Evolutionary conservation across 2,797 vertebrate species (phyloP), one percentile per base, ranked within the genome.

Genomic region (Myoxocephalus aenaeus): DNA sequence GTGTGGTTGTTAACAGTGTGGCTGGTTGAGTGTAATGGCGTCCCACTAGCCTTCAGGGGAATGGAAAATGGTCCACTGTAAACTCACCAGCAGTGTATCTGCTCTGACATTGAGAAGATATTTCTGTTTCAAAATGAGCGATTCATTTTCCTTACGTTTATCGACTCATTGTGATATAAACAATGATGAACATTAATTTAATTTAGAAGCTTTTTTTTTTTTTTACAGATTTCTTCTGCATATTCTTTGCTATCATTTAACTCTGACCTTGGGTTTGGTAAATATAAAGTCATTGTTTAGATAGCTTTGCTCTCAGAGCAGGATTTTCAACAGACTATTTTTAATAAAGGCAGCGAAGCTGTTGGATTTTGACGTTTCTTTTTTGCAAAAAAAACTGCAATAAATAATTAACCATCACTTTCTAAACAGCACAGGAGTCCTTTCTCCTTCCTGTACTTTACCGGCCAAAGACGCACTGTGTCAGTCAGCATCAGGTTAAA

Each of bases 1-100:
- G 17, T 38, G 22, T 22, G 5, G n/a, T 20, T 51, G 32, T 61
- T 56, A 14, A 65, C 29, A 58, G 5, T 27, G 22, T 22, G 25
- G 61, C 50, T 65, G 53, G 67, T 44, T 44, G 42, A 75, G 54
- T 42, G 65, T 66, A 36, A 67, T 56, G 70, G 14, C 50, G 25
- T 18, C 54, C 18, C 50, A 32, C 32, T 38, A 57, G 67, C 64
- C 72, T 70, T 62, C 74, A 62, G 59, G 64, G 54, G 75, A 75
- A 79, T 48, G 32, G 14, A 57, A 61, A 27, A 63, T 17, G 15
- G 20, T 48, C 68, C 46, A 65, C 27, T 42, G 2, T 20, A 20
- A 44, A 17, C 14, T 15, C 14, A 7, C 6, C 15, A 44, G 42
- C 42, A 44, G 42, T 17, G 42, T 44, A 17, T 44, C 42, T 44